phyloP scores from a whole-genome alignment of 2,888 invertebrate genomes.

The Amiota minor region DNA sequence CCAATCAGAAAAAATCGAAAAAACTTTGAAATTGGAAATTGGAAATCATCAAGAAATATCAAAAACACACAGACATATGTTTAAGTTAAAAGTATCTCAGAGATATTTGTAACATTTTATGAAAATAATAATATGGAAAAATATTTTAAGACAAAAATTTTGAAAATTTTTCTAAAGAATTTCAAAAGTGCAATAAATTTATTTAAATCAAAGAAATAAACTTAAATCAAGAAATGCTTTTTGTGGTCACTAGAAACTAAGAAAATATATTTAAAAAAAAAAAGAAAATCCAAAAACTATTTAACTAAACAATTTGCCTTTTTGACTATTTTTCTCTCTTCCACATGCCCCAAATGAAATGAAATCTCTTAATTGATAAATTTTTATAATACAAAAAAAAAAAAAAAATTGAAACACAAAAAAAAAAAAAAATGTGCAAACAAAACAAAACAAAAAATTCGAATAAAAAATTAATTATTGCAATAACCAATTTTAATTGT shows the following conservation, averaged over 20 bases:
- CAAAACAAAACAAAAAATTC: constrained; percentile 26
- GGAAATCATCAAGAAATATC: too few relatives aligned
- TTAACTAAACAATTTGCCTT: constrained; percentile 49
- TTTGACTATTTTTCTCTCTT: constrained; percentile 31
- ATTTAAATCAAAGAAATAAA: background rate
- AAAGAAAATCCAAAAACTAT: constrained; percentile 1
- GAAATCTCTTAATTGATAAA: constrained; percentile 22
- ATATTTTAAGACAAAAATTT: too few relatives aligned
- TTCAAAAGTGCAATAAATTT: background rate
- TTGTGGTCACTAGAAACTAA: too few relatives aligned
- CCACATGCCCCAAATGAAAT: constrained; percentile 16
- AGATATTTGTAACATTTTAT: background rate
- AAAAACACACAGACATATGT: too few relatives aligned
- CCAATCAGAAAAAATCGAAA: constrained; percentile 15
- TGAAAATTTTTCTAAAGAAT: background rate
- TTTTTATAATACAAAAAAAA: constrained; percentile 20
- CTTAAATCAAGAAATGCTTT: too few relatives aligned
- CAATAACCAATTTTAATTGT: constrained; percentile 69
- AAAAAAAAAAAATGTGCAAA: constrained; percentile 28
- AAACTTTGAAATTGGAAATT: background rate
- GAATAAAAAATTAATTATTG: constrained; percentile 54
- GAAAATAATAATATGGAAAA: too few relatives aligned
- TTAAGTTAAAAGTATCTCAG: constrained; percentile 12
- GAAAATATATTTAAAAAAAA: too few relatives aligned
- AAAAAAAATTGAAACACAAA: constrained; percentile 18